Percentiles rank a stretch among this genome's conserved stretches.
Conservation (phyloP, 2,113 vertebrate genomes). For the Zeus faber region DNA sequence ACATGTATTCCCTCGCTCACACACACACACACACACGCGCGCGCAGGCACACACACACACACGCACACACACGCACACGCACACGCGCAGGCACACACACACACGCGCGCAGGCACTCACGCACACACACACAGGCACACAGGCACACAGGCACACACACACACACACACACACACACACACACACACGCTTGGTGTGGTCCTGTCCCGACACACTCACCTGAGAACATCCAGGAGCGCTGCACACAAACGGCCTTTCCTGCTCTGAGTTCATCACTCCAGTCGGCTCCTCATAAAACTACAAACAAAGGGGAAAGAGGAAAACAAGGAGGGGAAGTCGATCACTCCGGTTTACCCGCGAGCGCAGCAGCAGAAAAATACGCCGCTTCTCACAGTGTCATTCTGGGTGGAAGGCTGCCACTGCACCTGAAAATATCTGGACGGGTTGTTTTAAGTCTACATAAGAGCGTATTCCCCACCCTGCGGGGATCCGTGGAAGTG, state of each 20-base stretch:
- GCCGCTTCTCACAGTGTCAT: conserved; percentile 20
- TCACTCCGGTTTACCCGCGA: conserved; percentile 21
- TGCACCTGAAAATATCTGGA: conserved; percentile 37
- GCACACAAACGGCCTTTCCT: conserved; percentile 97
- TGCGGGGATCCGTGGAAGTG: conserved; percentile 14
- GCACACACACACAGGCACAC: conserved; percentile 11
- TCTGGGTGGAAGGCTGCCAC: conserved; percentile 22
- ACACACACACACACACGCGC: not conserved
- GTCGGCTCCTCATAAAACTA: conserved; percentile 97
- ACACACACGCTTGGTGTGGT: conserved; percentile 11
- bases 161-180: conserved; percentile 6
- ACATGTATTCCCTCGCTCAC: conserved; percentile 4
- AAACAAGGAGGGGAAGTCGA: conserved; percentile 23
- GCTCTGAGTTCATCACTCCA: conserved; percentile 99
- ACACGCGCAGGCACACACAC: not conserved
- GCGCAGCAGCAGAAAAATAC: conserved; percentile 33
- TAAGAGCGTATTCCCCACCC: conserved; percentile 21
- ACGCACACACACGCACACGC: conserved; percentile 3
- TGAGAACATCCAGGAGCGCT: conserved; percentile 97
- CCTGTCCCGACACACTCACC: conserved; percentile 78
- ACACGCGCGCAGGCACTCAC: conserved; percentile 2
- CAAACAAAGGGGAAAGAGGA: conserved; percentile 20
- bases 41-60: conserved; percentile 10
- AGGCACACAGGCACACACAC: conserved; percentile 1
- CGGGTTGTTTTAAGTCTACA: conserved; percentile 18